phyloP scores from a whole-genome alignment of 2,797 vertebrate species.

The Aphelocoma californica region DNA sequence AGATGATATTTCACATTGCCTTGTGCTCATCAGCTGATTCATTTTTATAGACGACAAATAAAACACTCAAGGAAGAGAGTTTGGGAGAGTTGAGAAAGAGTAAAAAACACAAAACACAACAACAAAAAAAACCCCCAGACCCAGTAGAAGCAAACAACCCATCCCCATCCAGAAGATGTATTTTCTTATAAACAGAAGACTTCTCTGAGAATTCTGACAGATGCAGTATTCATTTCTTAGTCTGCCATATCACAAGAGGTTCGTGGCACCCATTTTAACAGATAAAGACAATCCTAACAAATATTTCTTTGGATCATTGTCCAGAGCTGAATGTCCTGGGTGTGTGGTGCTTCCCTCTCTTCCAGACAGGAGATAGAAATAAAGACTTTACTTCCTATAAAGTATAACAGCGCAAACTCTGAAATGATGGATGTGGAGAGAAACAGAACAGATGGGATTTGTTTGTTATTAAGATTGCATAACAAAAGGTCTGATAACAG shows the following conservation, averaged over 20 bases:
- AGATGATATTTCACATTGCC: not conserved
- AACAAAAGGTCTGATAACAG: not conserved
- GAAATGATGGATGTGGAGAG: not conserved
- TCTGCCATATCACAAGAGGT: not conserved
- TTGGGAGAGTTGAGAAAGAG: not conserved
- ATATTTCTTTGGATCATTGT: not conserved
- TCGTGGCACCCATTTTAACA: not conserved
- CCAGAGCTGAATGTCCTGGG: not conserved
- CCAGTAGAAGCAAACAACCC: not conserved
- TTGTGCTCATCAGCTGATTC: not conserved
- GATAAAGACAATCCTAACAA: not conserved
- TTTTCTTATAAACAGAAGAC: not conserved
- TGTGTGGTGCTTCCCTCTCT: not conserved
- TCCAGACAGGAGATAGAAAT: not conserved
- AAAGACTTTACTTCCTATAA: not conserved
- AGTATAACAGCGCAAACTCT: not conserved
- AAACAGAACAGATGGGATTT: not conserved
- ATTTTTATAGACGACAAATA: not conserved
- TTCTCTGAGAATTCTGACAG: not conserved
- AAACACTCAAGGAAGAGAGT: not conserved
- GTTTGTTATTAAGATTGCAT: not conserved
- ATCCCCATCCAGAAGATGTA: rapidly evolving
- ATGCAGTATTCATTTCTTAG: not conserved
- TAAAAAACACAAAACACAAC: not conserved
- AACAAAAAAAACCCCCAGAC: not conserved